Base-by-base conservation (phyloP, 2,797 vertebrate genomes). In the Pangasius djambal region DNA sequence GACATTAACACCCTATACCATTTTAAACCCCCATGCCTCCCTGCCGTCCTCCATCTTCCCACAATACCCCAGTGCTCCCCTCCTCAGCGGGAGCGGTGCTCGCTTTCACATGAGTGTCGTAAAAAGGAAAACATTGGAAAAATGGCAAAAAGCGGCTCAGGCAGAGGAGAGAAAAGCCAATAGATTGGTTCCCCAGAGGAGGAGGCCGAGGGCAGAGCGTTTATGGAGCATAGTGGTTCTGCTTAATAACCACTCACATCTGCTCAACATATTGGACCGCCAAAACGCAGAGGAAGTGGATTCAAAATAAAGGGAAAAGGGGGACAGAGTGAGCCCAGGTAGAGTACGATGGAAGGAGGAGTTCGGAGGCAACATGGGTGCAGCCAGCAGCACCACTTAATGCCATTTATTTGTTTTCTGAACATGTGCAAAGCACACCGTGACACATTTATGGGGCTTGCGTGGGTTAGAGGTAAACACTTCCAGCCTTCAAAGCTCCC, bases 211-310 rank as follows among this genome's bases (percentile, higher is more conserved):
- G 90, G 72, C 93, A 93, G 94, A 91, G 93, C 93, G 92, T 96
- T 96, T 94, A 96, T 95, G 94, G 93, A 92, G 88, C 92, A 90
- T 93, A 94, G 92, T 94, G 93, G 94, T 94, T 94, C 92, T 92
- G 88, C 93, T 95, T 96, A 95, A 95, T 96, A 95, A 95, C 94
- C 90, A 90, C 93, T 94, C 95, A 96, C 96, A 97, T 97, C 96
- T 97, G 96, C 92, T 90, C 85, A 94, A 93, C 96, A 96, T 94
- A 96, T 97, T 96, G 93, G 28, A 15, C 86, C 61, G 74, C 92
- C 93, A 90, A 92, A 95, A 93, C 86, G 50, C 83, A 85, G 89
- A 93, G 93, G 87, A 92, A 92, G 87, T 81, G 88, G 87, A 89
- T 86, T 85, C 50, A 87, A 91, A 90, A 86, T 52, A 63, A 89